Conservation (phyloP, 2,888 invertebrate species). For the Catocala fraxini region DNA sequence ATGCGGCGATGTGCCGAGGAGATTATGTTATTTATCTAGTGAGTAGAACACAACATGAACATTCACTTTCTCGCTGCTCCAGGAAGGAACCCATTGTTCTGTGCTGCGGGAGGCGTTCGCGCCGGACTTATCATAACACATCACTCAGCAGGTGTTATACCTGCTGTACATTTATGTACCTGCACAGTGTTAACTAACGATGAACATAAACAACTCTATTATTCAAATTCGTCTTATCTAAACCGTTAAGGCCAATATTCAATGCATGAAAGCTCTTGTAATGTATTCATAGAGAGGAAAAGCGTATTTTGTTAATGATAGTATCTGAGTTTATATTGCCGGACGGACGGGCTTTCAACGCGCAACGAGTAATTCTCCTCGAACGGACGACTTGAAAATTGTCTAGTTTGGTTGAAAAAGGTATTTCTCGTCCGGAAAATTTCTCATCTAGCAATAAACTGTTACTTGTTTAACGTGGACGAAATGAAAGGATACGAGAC, state of each 20-base stretch:
- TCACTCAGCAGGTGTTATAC: conserved; percentile 57
- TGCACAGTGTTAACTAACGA: conserved; percentile 64
- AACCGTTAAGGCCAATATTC: conserved; percentile 53
- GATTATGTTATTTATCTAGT: conserved; percentile 69
- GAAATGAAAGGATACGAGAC: conserved; percentile 65
- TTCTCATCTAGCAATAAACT: conserved; percentile 72
- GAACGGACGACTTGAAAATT: conserved; percentile 65
- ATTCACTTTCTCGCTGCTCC: conserved; percentile 58
- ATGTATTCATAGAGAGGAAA: conserved; percentile 57
- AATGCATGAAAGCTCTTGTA: conserved; percentile 50
- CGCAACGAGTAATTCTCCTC: conserved; percentile 67
- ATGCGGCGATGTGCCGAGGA: conserved; percentile 53
- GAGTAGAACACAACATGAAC: conserved; percentile 56
- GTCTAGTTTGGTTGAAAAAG: conserved; percentile 68
- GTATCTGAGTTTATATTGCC: conserved; percentile 58
- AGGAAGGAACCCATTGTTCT: conserved; percentile 73
- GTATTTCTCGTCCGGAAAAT: conserved; percentile 64
- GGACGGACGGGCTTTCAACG: conserved; percentile 60
- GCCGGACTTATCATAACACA: conserved; percentile 50
- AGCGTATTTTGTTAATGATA: conserved; percentile 68
- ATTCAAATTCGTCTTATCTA: conserved; percentile 58
- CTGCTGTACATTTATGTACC: conserved; percentile 62
- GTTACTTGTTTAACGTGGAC: conserved; percentile 74
- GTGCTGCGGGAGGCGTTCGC: conserved; percentile 59
- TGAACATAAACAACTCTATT: conserved; percentile 57